phyloP scores from a whole-genome alignment of 1,140 invertebrate species.

The Mamestra configurata region DNA sequence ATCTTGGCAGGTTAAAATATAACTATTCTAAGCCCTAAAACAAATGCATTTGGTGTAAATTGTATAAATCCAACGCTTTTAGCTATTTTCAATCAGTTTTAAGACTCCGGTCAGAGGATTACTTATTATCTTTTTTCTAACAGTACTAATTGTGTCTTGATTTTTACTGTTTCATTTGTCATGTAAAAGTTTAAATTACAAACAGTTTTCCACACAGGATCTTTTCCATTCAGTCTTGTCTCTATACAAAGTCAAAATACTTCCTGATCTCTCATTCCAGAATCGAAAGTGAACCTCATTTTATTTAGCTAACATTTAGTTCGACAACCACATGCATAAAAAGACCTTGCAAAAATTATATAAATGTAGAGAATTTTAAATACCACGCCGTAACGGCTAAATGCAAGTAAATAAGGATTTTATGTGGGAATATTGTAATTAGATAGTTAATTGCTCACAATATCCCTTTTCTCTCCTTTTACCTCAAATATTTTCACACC shows the following conservation, averaged over 20 bases:
- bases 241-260: constrained; percentile 66
- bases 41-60: too few relatives aligned
- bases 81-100: constrained; percentile 5
- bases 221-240: constrained; percentile 80
- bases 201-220: constrained; percentile 36
- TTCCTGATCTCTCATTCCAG: constrained; percentile 79
- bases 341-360: not conserved
- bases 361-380: constrained; percentile 24
- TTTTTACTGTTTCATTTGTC: too few relatives aligned
- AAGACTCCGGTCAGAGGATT: too few relatives aligned
- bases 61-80: not conserved
- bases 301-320: constrained; percentile 63
- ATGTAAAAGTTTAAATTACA: not conserved
- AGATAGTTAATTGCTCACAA: constrained; percentile 49
- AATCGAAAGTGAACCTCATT: constrained; percentile 75
- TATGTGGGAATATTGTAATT: constrained; percentile 43
- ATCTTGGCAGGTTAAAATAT: not conserved
- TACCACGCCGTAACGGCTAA: not conserved
- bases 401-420: constrained; percentile 22
- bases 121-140: not conserved
- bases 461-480: constrained; percentile 42
- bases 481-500: constrained; percentile 49
- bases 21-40: not conserved
- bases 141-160: not conserved
- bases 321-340: constrained; percentile 3